A percentile compares a stretch with the other conserved stretches of the same genome.
These are phyloP conservation scores for Heteromormyrus szaboi DNA, from an alignment of 2,797 vertebrate species.

Conservation along the genomic window DNA sequence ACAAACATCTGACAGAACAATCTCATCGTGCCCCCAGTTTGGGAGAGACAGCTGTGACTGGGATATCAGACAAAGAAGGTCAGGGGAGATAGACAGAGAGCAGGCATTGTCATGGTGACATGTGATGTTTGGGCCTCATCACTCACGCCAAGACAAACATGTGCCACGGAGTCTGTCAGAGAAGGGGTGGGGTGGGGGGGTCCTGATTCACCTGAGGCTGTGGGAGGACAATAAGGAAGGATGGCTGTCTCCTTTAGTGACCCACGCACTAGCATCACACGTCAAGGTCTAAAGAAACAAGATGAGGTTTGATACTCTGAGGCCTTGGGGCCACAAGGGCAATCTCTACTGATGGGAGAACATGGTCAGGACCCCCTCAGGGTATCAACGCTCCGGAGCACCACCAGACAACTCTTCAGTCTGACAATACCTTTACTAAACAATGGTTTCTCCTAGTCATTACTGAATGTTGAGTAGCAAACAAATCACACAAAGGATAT, in stretches of 20 bases:
- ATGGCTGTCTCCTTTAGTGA: conserved; percentile 49
- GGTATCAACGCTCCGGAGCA: not conserved
- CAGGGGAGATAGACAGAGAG: conserved; percentile 7
- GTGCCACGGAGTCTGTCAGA: conserved; percentile 73
- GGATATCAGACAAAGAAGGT: conserved; percentile 7
- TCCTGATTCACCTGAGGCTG: conserved; percentile 52
- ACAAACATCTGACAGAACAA: not conserved
- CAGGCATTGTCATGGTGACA: conserved; percentile 1
- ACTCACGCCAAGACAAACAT: conserved; percentile 70
- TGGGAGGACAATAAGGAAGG: conserved; percentile 70
- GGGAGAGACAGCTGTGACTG: not conserved
- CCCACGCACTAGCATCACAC: conserved; percentile 38
- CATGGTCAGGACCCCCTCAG: not conserved
- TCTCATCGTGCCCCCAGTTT: not conserved
- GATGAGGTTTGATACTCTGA: conserved; percentile 39
- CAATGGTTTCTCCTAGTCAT: not conserved
- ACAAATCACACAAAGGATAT: not conserved
- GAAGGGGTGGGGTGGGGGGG: conserved; percentile 53
- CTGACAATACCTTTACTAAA: not conserved
- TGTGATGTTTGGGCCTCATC: conserved; percentile 6
- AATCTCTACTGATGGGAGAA: conserved; percentile 7
- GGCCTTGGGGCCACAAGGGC: not conserved
- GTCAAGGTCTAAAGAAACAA: conserved; percentile 36
- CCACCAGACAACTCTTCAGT: not conserved
- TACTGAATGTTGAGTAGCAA: not conserved